These are phyloP conservation scores for Druon quercuslanigerum DNA, from an alignment of 1,140 invertebrate species.

Conservation along the genomic window DNA sequence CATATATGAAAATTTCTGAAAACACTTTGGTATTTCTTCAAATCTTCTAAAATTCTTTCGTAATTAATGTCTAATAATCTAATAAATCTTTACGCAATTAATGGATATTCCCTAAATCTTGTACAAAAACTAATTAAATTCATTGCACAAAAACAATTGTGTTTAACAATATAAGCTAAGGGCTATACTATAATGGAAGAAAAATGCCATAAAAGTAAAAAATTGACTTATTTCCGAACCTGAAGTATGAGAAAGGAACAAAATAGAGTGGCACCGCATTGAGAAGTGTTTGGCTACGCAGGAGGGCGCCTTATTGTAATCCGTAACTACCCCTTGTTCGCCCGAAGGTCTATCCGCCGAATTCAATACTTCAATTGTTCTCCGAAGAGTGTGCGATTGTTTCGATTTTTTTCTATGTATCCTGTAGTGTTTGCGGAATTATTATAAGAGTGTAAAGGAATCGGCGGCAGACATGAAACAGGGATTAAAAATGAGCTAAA, in stretches of 20 bases:
- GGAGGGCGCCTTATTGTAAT: conserved; percentile 61
- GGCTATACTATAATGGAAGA: too few species aligned
- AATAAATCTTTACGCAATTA: too few species aligned
- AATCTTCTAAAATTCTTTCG: too few species aligned
- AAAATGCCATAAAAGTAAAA: neutral
- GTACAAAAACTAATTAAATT: too few species aligned
- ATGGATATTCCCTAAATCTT: too few species aligned
- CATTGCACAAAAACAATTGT: too few species aligned
- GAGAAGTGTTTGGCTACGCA: conserved; percentile 53
- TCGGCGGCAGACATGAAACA: neutral
- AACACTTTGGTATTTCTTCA: too few species aligned
- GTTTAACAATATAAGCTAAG: too few species aligned
- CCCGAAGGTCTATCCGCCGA: conserved; percentile 38
- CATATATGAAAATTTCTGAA: too few species aligned
- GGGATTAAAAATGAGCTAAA: conserved; percentile 1
- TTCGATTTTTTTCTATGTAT: conserved; percentile 40
- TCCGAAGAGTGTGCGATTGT: conserved; percentile 50
- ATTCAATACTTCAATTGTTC: conserved; percentile 53
- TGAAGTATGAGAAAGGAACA: neutral
- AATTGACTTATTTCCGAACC: neutral
- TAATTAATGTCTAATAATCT: too few species aligned
- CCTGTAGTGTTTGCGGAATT: conserved; percentile 13
- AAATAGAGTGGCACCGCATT: neutral
- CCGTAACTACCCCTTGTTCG: conserved; percentile 46
- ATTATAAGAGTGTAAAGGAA: neutral